These are phyloP conservation scores for Acleris cristana DNA, from an alignment of 2,888 invertebrate species.

Conservation along the genomic window DNA sequence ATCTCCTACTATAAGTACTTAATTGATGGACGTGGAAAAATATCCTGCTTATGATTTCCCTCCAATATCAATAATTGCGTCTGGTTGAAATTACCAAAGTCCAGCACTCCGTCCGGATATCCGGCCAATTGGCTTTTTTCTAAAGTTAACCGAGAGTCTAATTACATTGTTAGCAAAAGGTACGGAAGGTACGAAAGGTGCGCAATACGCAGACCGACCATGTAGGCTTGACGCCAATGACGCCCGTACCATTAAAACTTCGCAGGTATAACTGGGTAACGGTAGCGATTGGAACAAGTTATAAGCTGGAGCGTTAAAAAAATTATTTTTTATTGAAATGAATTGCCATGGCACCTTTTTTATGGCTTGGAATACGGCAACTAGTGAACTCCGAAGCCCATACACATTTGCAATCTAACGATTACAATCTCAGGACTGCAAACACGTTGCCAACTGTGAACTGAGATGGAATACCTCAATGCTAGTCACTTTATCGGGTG, in stretches of 20 bases:
- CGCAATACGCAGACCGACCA: slow-evolving; percentile 33
- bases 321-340: neutral
- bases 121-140: slow-evolving; percentile 27
- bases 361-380: neutral
- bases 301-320: neutral
- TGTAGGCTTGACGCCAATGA: slow-evolving; percentile 34
- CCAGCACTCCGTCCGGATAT: slow-evolving; percentile 18
- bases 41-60: neutral
- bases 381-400: too few species aligned
- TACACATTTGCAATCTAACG: too few species aligned
- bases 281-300: slow-evolving; percentile 2
- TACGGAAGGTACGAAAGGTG: slow-evolving; percentile 22
- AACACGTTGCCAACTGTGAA: too few species aligned
- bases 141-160: slow-evolving; percentile 19
- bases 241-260: slow-evolving; percentile 38
- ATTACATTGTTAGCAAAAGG: slow-evolving; percentile 35
- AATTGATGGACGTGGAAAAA: too few species aligned
- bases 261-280: slow-evolving; percentile 36
- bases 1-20: too few species aligned
- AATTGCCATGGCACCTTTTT: neutral
- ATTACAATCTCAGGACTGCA: too few species aligned
- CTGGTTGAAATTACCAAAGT: slow-evolving; percentile 13
- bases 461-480: too few species aligned
- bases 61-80: slow-evolving; percentile 18
- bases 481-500: too few species aligned